These are phyloP conservation scores for Theonella swinhoei DNA, from an alignment of 37 sponge, comb jelly and placozoan genomes.

Conservation along the genomic window DNA sequence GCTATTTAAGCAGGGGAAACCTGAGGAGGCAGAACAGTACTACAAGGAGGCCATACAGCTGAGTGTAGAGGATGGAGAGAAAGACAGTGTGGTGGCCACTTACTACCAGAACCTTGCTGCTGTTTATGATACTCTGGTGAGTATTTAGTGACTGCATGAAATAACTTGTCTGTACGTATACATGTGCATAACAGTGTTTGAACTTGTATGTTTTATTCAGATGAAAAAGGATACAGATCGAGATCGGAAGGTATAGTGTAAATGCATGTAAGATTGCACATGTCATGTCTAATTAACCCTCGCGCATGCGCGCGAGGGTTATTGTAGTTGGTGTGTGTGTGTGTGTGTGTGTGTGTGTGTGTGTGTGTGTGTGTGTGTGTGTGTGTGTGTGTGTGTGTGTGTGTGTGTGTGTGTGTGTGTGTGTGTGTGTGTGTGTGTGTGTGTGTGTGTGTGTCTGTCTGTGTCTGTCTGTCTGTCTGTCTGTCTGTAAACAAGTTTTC, in stretches of 20 bases:
- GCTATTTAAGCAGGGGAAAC: slow-evolving; percentile 58
- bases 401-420: slow-evolving; percentile 10
- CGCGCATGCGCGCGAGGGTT: no score
- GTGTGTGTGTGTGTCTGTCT: neutral
- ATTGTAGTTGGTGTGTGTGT: no score
- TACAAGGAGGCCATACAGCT: slow-evolving; percentile 69
- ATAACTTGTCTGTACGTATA: neutral
- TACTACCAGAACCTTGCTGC: slow-evolving; percentile 84
- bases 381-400: slow-evolving; percentile 29
- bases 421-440: neutral
- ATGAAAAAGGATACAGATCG: neutral
- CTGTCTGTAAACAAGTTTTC: no score
- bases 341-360: slow-evolving; percentile 24
- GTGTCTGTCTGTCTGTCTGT: neutral
- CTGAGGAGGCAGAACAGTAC: slow-evolving; percentile 57
- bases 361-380: slow-evolving; percentile 16
- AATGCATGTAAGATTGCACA: no score
- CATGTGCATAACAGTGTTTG: neutral
- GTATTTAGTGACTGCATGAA: neutral
- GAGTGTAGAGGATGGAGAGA: slow-evolving; percentile 39
- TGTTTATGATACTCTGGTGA: slow-evolving; percentile 53
- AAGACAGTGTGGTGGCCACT: slow-evolving; percentile 39
- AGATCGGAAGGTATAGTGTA: slow-evolving; percentile 8
- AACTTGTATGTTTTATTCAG: neutral
- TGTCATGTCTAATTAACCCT: neutral